These are phyloP conservation scores for Harpalus rufipes DNA, from an alignment of 2,888 invertebrate species.

Conservation along the genomic window DNA sequence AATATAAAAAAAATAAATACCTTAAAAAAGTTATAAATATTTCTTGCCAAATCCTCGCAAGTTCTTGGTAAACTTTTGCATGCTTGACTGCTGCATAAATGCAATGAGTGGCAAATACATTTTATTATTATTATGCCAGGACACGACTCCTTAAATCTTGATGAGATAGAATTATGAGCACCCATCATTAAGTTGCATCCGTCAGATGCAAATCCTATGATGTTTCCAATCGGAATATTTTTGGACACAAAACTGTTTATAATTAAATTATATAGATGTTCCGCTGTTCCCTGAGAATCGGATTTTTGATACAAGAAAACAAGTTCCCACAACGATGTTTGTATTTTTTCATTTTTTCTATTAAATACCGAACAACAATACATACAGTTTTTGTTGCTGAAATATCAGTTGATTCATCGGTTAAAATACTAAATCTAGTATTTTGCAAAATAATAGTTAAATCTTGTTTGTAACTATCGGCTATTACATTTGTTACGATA, in stretches of 20 bases:
- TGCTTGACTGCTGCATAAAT: neutral
- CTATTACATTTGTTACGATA: no score
- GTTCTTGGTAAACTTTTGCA: neutral
- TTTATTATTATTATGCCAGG: neutral
- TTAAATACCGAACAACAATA: neutral
- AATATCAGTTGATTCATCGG: neutral
- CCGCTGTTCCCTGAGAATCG: neutral
- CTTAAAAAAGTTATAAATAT: constrained; percentile 71
- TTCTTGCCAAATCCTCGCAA: constrained; percentile 71
- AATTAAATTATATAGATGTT: neutral
- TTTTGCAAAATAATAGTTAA: no score
- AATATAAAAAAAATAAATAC: constrained; percentile 2
- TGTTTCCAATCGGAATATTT: neutral
- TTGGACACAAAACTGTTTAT: neutral
- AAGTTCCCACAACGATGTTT: neutral
- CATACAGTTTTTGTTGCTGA: neutral
- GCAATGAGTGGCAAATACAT: neutral
- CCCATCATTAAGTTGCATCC: neutral
- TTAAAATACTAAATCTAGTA: neutral
- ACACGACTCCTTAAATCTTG: neutral
- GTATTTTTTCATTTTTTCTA: neutral
- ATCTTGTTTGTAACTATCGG: no score
- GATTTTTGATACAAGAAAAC: neutral
- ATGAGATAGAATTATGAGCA: neutral
- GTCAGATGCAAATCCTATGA: neutral